Percentiles rank a stretch among this genome's conserved stretches.
Evolutionary conservation across 2,888 invertebrate genomes (phyloP).

Genomic region (Drosophila maculinotata): DNA sequence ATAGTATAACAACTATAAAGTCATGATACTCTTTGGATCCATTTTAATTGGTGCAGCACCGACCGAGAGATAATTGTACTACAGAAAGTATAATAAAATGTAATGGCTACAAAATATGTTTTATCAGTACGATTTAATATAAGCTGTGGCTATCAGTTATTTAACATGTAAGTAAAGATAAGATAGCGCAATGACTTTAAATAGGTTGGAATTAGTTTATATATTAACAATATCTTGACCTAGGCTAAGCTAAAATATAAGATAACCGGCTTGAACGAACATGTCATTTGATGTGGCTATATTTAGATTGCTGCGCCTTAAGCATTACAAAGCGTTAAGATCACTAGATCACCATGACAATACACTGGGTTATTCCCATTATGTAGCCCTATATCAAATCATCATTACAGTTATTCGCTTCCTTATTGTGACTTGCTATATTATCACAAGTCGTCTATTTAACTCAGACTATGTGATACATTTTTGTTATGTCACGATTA

Average conservation of each 20-base stretch:
- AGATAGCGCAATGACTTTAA: neutral
- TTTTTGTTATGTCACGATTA: slow-evolving; percentile 4
- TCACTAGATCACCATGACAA: neutral
- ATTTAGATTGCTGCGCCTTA: too few relatives aligned
- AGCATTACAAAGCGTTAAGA: neutral
- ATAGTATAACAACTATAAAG: too few relatives aligned
- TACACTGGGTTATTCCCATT: too few relatives aligned
- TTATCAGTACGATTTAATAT: neutral
- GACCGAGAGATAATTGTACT: neutral
- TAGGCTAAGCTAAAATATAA: neutral
- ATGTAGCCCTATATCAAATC: neutral
- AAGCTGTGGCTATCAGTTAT: neutral
- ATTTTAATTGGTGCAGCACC: neutral
- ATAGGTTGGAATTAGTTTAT: neutral
- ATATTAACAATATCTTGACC: neutral
- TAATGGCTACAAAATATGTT: neutral
- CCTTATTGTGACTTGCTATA: neutral
- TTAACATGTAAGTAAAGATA: neutral
- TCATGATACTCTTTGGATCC: neutral
- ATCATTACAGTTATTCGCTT: neutral
- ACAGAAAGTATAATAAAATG: neutral
- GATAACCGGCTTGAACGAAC: too few relatives aligned
- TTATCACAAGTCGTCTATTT: neutral
- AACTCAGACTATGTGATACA: too few relatives aligned
- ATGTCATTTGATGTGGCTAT: too few relatives aligned